Conservation (phyloP, 2,888 invertebrate species). For the Torymus auratus region DNA sequence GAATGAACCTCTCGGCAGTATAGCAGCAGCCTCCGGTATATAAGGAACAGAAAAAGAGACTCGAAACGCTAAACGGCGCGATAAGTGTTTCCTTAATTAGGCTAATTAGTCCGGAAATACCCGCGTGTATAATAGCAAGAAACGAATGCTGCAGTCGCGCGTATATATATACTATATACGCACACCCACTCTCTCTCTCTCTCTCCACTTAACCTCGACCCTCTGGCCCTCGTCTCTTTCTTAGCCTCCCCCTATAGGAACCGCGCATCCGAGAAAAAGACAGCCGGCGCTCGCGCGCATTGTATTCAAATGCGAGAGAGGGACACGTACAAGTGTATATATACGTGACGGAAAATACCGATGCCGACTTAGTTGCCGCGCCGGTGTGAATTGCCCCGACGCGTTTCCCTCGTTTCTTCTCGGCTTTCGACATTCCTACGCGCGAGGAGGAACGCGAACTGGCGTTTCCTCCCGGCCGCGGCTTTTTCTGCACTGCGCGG, state of each 20-base stretch:
- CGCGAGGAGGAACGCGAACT: not conserved
- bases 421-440: constrained; percentile 40
- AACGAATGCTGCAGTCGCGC: too few relatives aligned
- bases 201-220: constrained; percentile 42
- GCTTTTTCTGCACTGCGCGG: constrained; percentile 17
- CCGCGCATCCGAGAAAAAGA: constrained; percentile 1
- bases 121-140: not conserved
- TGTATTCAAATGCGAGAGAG: constrained; percentile 42
- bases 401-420: not conserved
- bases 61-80: constrained; percentile 1
- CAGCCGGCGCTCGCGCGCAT: constrained; percentile 9
- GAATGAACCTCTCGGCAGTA: too few relatives aligned
- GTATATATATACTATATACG: too few relatives aligned
- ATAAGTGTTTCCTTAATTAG: constrained; percentile 35
- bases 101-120: constrained; percentile 35
- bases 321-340: not conserved
- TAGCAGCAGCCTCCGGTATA: too few relatives aligned
- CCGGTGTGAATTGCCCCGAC: constrained; percentile 10
- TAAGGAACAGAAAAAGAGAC: not conserved
- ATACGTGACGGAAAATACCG: constrained; percentile 46
- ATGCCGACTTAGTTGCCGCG: constrained; percentile 16
- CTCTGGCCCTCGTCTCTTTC: constrained; percentile 8
- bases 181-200: not conserved
- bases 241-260: not conserved
- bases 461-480: constrained; percentile 42